These are phyloP conservation scores for Labeo rohita DNA, from an alignment of 2,113 vertebrate genomes.

Conservation along the genomic window DNA sequence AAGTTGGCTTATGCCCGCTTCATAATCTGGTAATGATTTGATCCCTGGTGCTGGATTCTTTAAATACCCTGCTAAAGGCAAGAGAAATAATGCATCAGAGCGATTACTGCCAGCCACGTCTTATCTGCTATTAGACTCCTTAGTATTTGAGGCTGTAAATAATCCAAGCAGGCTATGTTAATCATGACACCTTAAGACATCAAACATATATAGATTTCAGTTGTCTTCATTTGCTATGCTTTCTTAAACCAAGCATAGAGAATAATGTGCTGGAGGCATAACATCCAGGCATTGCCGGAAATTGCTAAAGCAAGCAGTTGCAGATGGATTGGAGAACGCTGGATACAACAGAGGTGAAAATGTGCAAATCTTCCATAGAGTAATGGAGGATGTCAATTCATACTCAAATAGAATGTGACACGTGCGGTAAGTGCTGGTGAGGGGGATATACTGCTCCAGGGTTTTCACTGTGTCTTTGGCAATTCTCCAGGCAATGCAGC, in stretches of 20 bases:
- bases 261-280: slow-evolving; percentile 15
- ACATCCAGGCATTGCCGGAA: slow-evolving; percentile 30
- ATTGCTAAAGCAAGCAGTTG: slow-evolving; percentile 21
- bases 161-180: slow-evolving; percentile 45
- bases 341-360: slow-evolving; percentile 47
- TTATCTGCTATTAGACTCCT: slow-evolving; percentile 48
- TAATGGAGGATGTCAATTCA: slow-evolving; percentile 50
- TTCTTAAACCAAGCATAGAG: slow-evolving; percentile 42
- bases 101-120: slow-evolving; percentile 48
- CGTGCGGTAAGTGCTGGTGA: slow-evolving; percentile 44
- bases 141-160: slow-evolving; percentile 32
- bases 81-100: slow-evolving; percentile 33
- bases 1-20: slow-evolving; percentile 20
- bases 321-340: slow-evolving; percentile 20
- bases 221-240: slow-evolving; percentile 46
- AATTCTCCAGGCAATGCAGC: slow-evolving; percentile 55
- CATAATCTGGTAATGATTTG: slow-evolving; percentile 50
- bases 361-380: slow-evolving; percentile 36
- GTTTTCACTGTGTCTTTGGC: slow-evolving; percentile 48
- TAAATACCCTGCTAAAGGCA: slow-evolving; percentile 48
- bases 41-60: slow-evolving; percentile 43
- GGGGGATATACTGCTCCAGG: slow-evolving; percentile 16
- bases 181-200: slow-evolving; percentile 51
- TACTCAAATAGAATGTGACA: slow-evolving; percentile 52
- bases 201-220: slow-evolving; percentile 50